These are phyloP conservation scores for Mus caroli DNA, from an alignment of 2,797 vertebrate genomes.

Conservation along the genomic window DNA sequence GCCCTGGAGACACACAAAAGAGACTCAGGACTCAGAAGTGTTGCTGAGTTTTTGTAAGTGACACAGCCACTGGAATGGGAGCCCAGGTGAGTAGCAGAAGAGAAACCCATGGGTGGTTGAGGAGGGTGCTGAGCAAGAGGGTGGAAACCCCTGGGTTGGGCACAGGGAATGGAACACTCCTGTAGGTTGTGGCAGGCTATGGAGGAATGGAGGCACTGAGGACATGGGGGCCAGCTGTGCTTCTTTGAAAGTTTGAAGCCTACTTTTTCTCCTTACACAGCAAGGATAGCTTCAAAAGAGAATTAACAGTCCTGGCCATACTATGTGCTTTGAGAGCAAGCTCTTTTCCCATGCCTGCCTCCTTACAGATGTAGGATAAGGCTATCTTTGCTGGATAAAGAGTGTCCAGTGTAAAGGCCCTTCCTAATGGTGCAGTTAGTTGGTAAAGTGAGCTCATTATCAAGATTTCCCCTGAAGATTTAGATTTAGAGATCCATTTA, in stretches of 20 bases:
- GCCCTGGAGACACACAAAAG: slow-evolving; percentile 83
- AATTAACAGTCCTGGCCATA: not conserved
- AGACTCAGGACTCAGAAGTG: not conserved
- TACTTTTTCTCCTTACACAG: not conserved
- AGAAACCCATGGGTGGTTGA: not conserved
- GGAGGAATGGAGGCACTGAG: not conserved
- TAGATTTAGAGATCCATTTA: slow-evolving; percentile 6
- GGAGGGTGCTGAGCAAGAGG: not conserved
- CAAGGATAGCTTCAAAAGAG: not conserved
- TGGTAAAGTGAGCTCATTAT: slow-evolving; percentile 24
- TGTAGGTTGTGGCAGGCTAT: not conserved
- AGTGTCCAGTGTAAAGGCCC: not conserved
- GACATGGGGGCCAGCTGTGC: not conserved
- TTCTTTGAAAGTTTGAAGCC: slow-evolving; percentile 21
- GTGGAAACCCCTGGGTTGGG: not conserved
- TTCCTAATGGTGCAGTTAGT: not conserved
- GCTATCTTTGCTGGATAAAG: not conserved
- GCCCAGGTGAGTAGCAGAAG: not conserved
- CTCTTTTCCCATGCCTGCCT: not conserved
- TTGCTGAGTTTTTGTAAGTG: not conserved
- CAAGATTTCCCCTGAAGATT: not conserved
- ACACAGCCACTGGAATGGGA: not conserved
- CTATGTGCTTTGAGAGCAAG: not conserved
- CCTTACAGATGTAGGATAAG: not conserved
- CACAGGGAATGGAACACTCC: no score